These are phyloP conservation scores for Atrina japonica DNA, from an alignment of 2,888 invertebrate genomes.

Conservation along the genomic window DNA sequence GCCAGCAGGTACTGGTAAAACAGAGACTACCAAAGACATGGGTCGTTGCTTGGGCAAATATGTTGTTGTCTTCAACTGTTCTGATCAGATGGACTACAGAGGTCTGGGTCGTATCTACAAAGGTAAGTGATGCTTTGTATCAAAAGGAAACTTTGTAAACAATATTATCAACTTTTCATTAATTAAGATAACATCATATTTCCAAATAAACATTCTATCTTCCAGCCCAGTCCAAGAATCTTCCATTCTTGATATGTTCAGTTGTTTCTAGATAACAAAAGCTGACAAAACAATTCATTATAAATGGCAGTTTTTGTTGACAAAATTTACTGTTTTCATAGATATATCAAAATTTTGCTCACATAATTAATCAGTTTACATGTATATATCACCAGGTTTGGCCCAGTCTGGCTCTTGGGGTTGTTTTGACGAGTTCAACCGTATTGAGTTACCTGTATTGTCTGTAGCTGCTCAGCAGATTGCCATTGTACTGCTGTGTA, in stretches of 20 bases:
- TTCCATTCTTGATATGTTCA: background rate
- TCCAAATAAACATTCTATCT: too few relatives aligned
- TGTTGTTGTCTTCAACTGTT: constrained; percentile 96
- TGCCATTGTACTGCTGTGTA: constrained; percentile 86
- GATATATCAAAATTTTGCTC: too few relatives aligned
- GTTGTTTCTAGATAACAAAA: background rate
- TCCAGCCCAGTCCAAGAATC: too few relatives aligned
- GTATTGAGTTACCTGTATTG: constrained; percentile 94
- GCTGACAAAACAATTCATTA: too few relatives aligned
- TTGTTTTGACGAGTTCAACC: constrained; percentile 92
- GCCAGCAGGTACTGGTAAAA: constrained; percentile 99
- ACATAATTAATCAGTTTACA: too few relatives aligned
- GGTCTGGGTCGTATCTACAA: constrained; percentile 97
- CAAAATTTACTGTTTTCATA: too few relatives aligned
- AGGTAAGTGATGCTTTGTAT: too few relatives aligned
- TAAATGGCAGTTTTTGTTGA: too few relatives aligned
- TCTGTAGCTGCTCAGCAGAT: constrained; percentile 98
- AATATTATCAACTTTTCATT: too few relatives aligned
- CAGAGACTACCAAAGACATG: constrained; percentile 99
- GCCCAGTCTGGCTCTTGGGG: constrained; percentile 99
- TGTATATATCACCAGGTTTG: constrained; percentile 84
- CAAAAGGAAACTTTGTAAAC: too few relatives aligned
- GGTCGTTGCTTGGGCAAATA: constrained; percentile 98
- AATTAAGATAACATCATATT: too few relatives aligned
- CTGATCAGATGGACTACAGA: constrained; percentile 99